Percentiles rank a stretch among this genome's conserved stretches.
Evolutionary conservation across 2,888 invertebrate genomes (phyloP).

Genomic region (Drosophila pseudotalamancana): DNA sequence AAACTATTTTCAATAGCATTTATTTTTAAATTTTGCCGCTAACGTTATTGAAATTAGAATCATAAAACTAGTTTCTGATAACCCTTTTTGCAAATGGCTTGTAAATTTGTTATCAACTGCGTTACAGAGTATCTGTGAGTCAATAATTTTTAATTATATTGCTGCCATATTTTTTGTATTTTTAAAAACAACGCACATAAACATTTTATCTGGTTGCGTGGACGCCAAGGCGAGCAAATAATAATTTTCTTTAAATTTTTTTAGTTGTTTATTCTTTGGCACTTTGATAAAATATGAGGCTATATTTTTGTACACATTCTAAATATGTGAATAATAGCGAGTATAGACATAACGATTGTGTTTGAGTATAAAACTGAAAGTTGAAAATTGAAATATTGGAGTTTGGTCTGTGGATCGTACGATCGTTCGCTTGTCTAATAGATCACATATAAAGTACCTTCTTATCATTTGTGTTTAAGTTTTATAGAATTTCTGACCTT

Average conservation of each 20-base stretch:
- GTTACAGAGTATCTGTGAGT: constrained; percentile 18
- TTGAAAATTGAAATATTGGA: constrained; percentile 22
- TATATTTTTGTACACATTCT: constrained; percentile 14
- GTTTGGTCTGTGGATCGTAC: constrained; percentile 23
- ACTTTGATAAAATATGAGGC: constrained; percentile 42
- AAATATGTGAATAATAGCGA: constrained; percentile 17
- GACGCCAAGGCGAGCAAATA: constrained; percentile 19
- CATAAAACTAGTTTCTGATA: too few relatives aligned
- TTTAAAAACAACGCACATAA: constrained; percentile 20
- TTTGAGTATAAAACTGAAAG: constrained; percentile 8
- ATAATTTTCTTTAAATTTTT: not conserved
- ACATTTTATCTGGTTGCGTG: constrained; percentile 32
- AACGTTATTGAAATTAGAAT: too few relatives aligned
- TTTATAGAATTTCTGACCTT: constrained; percentile 28
- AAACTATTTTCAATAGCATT: too few relatives aligned
- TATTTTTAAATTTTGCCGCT: too few relatives aligned
- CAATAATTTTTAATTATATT: too few relatives aligned
- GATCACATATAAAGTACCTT: not conserved
- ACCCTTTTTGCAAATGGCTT: too few relatives aligned
- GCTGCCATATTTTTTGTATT: not conserved
- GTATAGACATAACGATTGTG: constrained; percentile 6
- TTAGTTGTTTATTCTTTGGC: constrained; percentile 21
- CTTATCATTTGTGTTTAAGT: constrained; percentile 29
- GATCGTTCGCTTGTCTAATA: constrained; percentile 19
- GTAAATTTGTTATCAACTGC: too few relatives aligned